phyloP scores from a whole-genome alignment of 2,888 invertebrate species.

The Ptycholaimellus sp. region DNA sequence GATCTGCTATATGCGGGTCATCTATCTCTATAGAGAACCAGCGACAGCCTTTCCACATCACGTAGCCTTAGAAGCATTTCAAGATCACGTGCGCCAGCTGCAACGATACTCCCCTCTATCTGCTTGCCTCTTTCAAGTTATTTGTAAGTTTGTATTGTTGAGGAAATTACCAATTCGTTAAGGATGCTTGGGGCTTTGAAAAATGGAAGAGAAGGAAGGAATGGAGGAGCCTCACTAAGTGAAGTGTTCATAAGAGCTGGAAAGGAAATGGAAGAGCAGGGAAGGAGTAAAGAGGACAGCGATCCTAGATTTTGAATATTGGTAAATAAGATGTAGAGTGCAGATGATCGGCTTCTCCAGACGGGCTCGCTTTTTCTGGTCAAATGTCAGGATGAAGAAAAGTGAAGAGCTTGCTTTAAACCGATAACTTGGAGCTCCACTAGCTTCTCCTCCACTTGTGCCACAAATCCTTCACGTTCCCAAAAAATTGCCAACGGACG shows the following conservation, averaged over 20 bases:
- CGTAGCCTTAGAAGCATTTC: slow-evolving; percentile 97
- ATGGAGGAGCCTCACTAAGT: not conserved
- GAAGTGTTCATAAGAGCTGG: not conserved
- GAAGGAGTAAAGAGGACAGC: slow-evolving; percentile 25
- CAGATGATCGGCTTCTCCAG: slow-evolving; percentile 86
- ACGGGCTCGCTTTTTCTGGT: slow-evolving; percentile 59
- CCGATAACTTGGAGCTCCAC: too few relatives aligned
- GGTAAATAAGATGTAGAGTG: slow-evolving; percentile 99
- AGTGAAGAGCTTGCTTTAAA: too few relatives aligned
- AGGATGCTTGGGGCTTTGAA: not conserved
- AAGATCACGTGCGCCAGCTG: slow-evolving; percentile 95
- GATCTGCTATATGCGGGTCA: slow-evolving; percentile 69
- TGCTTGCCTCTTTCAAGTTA: too few relatives aligned
- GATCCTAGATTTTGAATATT: slow-evolving; percentile 91
- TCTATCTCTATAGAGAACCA: slow-evolving; percentile 99
- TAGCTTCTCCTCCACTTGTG: too few relatives aligned
- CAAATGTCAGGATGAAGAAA: too few relatives aligned
- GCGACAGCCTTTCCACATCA: slow-evolving; percentile 59
- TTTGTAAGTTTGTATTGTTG: too few relatives aligned
- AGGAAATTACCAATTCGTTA: too few relatives aligned
- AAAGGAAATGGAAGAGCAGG: not conserved
- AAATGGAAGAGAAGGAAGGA: too few relatives aligned
- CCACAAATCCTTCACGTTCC: slow-evolving; percentile 69
- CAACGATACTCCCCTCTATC: too few relatives aligned
- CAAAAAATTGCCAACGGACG: slow-evolving; percentile 48